These are phyloP conservation scores for Diachrysia chrysitis DNA, from an alignment of 2,888 invertebrate genomes.

Conservation along the genomic window DNA sequence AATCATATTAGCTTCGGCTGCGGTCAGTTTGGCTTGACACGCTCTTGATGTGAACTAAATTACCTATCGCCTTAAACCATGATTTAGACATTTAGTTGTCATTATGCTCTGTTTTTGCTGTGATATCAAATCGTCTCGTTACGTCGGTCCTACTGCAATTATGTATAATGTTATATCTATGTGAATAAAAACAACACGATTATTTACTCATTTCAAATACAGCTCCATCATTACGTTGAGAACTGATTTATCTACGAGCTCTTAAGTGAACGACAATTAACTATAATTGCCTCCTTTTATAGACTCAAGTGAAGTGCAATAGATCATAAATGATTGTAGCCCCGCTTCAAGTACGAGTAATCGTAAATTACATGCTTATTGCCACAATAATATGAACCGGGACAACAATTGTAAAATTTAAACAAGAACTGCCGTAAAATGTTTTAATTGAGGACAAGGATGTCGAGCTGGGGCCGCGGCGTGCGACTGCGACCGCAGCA, in stretches of 20 bases:
- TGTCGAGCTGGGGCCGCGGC: constrained; percentile 73
- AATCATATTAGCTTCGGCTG: constrained; percentile 70
- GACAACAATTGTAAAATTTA: constrained; percentile 76
- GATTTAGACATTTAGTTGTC: constrained; percentile 24
- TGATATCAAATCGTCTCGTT: background rate
- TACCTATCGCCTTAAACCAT: constrained; percentile 34
- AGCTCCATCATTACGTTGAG: constrained; percentile 13
- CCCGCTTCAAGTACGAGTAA: constrained; percentile 38
- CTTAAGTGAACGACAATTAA: constrained; percentile 25
- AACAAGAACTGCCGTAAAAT: constrained; percentile 80
- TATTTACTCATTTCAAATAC: constrained; percentile 18
- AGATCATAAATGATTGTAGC: constrained; percentile 33
- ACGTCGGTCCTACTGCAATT: background rate
- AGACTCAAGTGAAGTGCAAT: constrained; percentile 33
- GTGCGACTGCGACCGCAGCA: constrained; percentile 63
- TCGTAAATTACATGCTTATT: constrained; percentile 47
- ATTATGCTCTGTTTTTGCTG: constrained; percentile 5
- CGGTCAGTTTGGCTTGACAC: constrained; percentile 58
- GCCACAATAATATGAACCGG: constrained; percentile 60
- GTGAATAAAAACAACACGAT: constrained; percentile 11
- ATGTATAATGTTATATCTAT: constrained; percentile 10
- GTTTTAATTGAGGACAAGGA: constrained; percentile 87
- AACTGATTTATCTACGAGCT: constrained; percentile 26
- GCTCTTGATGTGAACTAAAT: constrained; percentile 55
- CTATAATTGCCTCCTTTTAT: constrained; percentile 51